These are phyloP conservation scores for Thaumetopoea pityocampa DNA, from an alignment of 1,140 invertebrate species.

Conservation along the genomic window DNA sequence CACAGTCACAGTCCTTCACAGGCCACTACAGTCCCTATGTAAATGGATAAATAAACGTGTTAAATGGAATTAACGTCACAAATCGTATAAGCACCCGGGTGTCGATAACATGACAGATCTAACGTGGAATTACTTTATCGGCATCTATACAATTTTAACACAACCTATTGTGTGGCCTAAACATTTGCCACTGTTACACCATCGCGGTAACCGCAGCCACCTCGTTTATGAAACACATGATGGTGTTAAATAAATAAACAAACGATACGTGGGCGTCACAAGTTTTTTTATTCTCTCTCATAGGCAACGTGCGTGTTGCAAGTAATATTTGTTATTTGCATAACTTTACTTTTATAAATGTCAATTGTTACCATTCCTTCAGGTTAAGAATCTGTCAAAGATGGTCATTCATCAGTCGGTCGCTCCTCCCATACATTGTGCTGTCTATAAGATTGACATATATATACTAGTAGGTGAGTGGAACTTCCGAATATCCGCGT, in stretches of 20 bases:
- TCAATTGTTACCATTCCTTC: constrained; percentile 1
- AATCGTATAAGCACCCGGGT: background rate
- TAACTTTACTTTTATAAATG: constrained; percentile 3
- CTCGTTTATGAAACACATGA: constrained; percentile 3
- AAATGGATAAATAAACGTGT: too few species aligned
- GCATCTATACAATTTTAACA: constrained; percentile 6
- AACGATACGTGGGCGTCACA: constrained; percentile 3
- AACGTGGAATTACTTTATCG: constrained; percentile 12
- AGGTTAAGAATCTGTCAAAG: constrained; percentile 16
- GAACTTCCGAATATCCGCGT: constrained; percentile 5
- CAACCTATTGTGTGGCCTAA: constrained; percentile 1
- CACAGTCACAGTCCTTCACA: too few species aligned
- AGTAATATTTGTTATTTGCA: background rate
- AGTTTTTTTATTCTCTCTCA: background rate
- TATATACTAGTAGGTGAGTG: too few species aligned
- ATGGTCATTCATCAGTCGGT: constrained; percentile 13
- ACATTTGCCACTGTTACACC: constrained; percentile 2
- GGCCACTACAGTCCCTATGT: too few species aligned
- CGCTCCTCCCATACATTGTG: background rate
- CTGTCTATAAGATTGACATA: constrained; percentile 4
- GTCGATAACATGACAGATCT: background rate
- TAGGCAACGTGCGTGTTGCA: background rate
- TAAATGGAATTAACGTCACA: background rate
- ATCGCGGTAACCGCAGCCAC: constrained; percentile 1
- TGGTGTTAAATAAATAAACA: constrained; percentile 8